These are phyloP conservation scores for Steinernema feltiae DNA, from an alignment of 1,140 invertebrate species.

Conservation along the genomic window DNA sequence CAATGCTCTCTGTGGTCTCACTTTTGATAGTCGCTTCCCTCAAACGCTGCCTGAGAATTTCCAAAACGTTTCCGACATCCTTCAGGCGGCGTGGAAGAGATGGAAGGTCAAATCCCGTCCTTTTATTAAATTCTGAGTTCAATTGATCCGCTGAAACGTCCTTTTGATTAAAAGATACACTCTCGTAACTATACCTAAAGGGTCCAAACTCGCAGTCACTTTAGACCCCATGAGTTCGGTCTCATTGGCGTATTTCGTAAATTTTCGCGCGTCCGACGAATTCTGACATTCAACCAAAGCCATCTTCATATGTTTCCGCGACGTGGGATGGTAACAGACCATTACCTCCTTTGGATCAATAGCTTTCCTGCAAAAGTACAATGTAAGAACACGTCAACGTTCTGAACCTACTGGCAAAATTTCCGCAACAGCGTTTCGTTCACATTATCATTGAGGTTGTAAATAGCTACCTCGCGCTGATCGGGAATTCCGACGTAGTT, in stretches of 20 bases:
- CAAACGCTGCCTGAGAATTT: neutral
- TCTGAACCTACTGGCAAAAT: slow-evolving; percentile 26
- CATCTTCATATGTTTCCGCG: slow-evolving; percentile 34
- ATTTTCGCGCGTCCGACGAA: slow-evolving; percentile 16
- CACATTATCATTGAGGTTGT: slow-evolving; percentile 40
- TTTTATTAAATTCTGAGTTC: neutral
- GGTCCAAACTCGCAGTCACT: slow-evolving; percentile 19
- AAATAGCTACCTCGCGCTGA: slow-evolving; percentile 33
- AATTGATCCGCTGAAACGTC: neutral
- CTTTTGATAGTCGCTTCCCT: neutral
- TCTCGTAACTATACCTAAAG: slow-evolving; percentile 25
- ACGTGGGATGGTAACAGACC: slow-evolving; percentile 28
- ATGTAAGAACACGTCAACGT: neutral
- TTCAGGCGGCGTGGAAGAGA: neutral
- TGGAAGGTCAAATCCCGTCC: neutral
- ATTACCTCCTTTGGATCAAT: slow-evolving; percentile 23
- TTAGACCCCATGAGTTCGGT: slow-evolving; percentile 21
- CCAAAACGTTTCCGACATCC: neutral
- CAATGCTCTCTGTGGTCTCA: neutral
- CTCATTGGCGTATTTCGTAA: slow-evolving; percentile 13
- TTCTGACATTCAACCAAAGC: slow-evolving; percentile 32
- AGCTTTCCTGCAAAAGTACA: slow-evolving; percentile 20
- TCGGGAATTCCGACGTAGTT: slow-evolving; percentile 60
- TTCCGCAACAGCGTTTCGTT: slow-evolving; percentile 23
- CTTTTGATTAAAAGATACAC: neutral